These are phyloP conservation scores for Hydrolagus affinis DNA, from an alignment of 2,113 vertebrate genomes.

Conservation along the genomic window DNA sequence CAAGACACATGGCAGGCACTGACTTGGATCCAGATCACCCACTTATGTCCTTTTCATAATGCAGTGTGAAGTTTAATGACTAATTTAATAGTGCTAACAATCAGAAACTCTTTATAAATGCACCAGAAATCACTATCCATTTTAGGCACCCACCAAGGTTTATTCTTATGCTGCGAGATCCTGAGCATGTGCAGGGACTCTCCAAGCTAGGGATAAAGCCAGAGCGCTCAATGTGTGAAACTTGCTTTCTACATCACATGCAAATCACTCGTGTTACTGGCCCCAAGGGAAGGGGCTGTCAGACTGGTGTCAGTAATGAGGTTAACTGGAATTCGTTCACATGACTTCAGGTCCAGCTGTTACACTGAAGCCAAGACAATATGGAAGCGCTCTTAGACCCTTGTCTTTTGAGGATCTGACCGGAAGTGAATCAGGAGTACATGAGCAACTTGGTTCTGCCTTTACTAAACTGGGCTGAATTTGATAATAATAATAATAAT, in stretches of 20 bases:
- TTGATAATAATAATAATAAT: no score
- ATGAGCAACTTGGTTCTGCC: no score
- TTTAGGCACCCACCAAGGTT: not conserved
- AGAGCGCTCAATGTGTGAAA: not conserved
- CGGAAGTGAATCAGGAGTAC: not conserved
- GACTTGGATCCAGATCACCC: not conserved
- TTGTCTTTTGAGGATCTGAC: not conserved
- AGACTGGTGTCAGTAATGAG: conserved; percentile 14
- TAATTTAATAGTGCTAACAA: not conserved
- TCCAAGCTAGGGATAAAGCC: not conserved
- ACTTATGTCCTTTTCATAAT: no score
- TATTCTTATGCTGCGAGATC: not conserved
- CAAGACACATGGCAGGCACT: not conserved
- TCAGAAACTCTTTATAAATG: no score
- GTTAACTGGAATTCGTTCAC: conserved; percentile 10
- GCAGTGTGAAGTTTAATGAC: not conserved
- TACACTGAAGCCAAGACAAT: not conserved
- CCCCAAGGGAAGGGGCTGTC: not conserved
- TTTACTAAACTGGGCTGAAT: no score
- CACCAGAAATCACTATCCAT: no score
- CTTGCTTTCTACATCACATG: conserved; percentile 2
- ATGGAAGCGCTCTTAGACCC: not conserved
- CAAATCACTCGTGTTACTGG: not conserved
- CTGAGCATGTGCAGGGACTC: not conserved
- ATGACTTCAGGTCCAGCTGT: not conserved